phyloP scores from a whole-genome alignment of 2,113 vertebrate species.

The Pitta sordida region DNA sequence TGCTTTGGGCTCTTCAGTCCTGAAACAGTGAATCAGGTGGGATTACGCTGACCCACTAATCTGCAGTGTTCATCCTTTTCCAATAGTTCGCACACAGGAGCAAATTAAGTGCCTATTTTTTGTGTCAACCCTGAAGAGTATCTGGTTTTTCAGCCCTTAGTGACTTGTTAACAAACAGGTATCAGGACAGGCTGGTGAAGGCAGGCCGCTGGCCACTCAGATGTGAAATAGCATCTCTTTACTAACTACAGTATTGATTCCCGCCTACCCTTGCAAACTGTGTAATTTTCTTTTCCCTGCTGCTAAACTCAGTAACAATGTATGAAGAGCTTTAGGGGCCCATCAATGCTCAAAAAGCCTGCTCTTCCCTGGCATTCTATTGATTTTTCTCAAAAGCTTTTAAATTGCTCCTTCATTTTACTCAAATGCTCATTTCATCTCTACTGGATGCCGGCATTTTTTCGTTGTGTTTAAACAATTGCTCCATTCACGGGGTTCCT shows the following conservation, averaged over 20 bases:
- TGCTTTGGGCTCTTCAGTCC: conserved; percentile 5
- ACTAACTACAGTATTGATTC: conserved; percentile 93
- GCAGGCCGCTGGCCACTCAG: conserved; percentile 84
- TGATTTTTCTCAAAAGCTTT: conserved; percentile 86
- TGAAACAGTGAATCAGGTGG: conserved; percentile 40
- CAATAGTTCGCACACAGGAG: conserved; percentile 70
- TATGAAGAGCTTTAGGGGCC: conserved; percentile 71
- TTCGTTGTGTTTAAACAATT: conserved; percentile 82
- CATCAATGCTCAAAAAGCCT: conserved; percentile 73
- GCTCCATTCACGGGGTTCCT: conserved; percentile 76
- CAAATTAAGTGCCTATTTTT: conserved; percentile 80
- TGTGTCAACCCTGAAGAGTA: conserved; percentile 78
- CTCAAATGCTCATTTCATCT: conserved; percentile 79
- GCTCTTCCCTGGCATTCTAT: conserved; percentile 74
- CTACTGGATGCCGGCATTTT: conserved; percentile 67
- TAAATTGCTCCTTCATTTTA: conserved; percentile 86
- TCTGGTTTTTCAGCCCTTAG: conserved; percentile 81
- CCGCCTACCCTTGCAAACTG: conserved; percentile 71
- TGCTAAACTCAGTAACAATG: conserved; percentile 80
- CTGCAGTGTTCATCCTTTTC: conserved; percentile 67
- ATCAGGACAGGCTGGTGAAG: conserved; percentile 69
- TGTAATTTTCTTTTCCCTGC: conserved; percentile 80
- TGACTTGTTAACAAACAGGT: conserved; percentile 90
- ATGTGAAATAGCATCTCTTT: conserved; percentile 98
- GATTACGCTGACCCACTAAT: conserved; percentile 73